A percentile compares a stretch with the other conserved stretches of the same genome.
phyloP scores from a whole-genome alignment of 2,888 invertebrate species.

The Pandemis corylana region DNA sequence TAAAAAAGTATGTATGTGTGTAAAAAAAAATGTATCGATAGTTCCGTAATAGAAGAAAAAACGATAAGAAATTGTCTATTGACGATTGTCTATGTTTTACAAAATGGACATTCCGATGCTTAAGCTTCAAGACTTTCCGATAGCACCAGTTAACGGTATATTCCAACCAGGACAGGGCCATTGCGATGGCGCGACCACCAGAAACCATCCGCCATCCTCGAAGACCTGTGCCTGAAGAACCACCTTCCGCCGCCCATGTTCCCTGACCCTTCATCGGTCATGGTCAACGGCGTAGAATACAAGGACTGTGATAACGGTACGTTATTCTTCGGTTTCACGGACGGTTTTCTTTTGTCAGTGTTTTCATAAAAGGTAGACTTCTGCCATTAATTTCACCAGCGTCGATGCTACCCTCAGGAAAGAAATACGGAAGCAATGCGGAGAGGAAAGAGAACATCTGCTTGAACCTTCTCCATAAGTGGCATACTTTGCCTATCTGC shows the following conservation, averaged over 20 bases:
- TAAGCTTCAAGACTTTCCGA: too few relatives aligned
- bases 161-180: constrained; percentile 85
- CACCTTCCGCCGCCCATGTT: constrained; percentile 72
- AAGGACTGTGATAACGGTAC: constrained; percentile 57
- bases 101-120: too few relatives aligned
- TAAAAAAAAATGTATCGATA: too few relatives aligned
- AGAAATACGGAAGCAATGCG: constrained; percentile 59
- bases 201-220: constrained; percentile 90
- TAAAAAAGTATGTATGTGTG: too few relatives aligned
- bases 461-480: constrained; percentile 88
- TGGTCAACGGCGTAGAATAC: constrained; percentile 70
- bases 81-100: too few relatives aligned
- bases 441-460: constrained; percentile 90
- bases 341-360: too few relatives aligned
- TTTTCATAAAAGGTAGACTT: too few relatives aligned
- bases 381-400: too few relatives aligned
- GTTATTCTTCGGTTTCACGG: constrained; percentile 15
- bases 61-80: too few relatives aligned
- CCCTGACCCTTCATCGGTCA: constrained; percentile 58
- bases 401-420: constrained; percentile 46
- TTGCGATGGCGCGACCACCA: constrained; percentile 91
- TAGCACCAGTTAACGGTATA: not conserved
- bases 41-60: too few relatives aligned
- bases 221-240: constrained; percentile 87
- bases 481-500: constrained; percentile 91